These are phyloP conservation scores for Reticulitermes lucifugus DNA, from an alignment of 2,888 invertebrate species.

Conservation along the genomic window DNA sequence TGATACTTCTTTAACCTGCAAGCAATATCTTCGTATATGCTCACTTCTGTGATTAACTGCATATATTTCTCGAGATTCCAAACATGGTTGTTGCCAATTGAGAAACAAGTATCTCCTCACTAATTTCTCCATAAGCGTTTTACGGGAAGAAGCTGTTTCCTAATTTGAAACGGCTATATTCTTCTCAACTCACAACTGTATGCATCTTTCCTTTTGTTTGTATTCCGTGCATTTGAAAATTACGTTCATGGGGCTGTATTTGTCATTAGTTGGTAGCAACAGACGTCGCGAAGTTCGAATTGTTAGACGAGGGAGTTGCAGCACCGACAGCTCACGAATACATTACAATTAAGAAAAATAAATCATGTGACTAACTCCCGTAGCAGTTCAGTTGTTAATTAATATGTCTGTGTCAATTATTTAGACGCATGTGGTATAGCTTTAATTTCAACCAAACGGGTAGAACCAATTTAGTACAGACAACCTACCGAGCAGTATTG, in stretches of 20 bases:
- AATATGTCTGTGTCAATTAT: too few relatives aligned
- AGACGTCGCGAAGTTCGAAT: not conserved
- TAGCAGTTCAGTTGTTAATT: too few relatives aligned
- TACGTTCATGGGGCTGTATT: not conserved
- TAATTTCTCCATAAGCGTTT: too few relatives aligned
- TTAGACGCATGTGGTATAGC: too few relatives aligned
- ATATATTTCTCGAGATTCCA: slow-evolving; percentile 7
- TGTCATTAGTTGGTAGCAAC: not conserved
- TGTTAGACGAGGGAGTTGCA: not conserved
- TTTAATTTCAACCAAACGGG: too few relatives aligned
- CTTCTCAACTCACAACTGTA: not conserved
- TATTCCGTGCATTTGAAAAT: not conserved
- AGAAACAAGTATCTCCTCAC: not conserved
- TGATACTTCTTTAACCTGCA: slow-evolving; percentile 12
- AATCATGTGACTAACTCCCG: too few relatives aligned
- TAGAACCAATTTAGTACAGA: too few relatives aligned
- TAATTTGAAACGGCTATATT: not conserved
- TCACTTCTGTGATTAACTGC: slow-evolving; percentile 10
- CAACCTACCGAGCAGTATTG: not conserved
- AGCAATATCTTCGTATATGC: not conserved
- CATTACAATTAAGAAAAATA: too few relatives aligned
- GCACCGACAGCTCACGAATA: not conserved
- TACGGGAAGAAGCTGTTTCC: too few relatives aligned
- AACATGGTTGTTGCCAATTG: not conserved
- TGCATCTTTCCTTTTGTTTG: not conserved